These are phyloP conservation scores for Myopa tessellatipennis DNA, from an alignment of 2,888 invertebrate genomes.

Conservation along the genomic window DNA sequence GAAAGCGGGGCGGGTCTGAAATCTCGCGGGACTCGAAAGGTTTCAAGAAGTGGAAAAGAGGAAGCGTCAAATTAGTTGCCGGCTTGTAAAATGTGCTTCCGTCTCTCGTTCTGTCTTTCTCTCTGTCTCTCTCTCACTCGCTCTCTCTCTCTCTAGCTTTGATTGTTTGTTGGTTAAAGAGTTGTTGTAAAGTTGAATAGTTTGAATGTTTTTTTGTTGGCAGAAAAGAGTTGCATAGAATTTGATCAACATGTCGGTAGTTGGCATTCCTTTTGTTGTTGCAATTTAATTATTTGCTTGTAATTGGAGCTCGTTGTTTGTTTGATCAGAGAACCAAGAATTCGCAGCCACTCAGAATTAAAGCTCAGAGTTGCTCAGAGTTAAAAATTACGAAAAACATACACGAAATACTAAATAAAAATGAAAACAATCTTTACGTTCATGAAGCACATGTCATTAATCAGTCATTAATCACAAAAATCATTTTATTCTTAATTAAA, in stretches of 20 bases:
- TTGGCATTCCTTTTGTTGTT: not conserved
- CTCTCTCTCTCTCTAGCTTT: not conserved
- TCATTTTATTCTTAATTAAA: too few relatives aligned
- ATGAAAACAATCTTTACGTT: too few relatives aligned
- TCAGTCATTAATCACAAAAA: too few relatives aligned
- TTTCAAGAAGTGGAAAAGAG: not conserved
- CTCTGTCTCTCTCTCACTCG: not conserved
- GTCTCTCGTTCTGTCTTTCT: not conserved
- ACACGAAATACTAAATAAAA: too few relatives aligned
- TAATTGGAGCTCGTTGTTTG: not conserved
- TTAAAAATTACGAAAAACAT: too few relatives aligned
- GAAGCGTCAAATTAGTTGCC: slow-evolving; percentile 4
- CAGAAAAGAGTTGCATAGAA: not conserved
- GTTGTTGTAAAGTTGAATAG: not conserved
- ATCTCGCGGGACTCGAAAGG: not conserved
- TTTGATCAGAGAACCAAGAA: too few relatives aligned
- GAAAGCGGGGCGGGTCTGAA: not conserved
- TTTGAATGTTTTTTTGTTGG: not conserved
- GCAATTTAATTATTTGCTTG: not conserved
- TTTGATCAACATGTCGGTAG: not conserved
- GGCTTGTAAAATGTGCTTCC: not conserved
- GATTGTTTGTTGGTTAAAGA: not conserved
- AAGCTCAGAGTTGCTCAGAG: too few relatives aligned
- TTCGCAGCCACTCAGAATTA: too few relatives aligned
- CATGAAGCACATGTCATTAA: too few relatives aligned